Base-by-base conservation (phyloP, 2,888 invertebrate species). In the Drosophila kuntzei region DNA sequence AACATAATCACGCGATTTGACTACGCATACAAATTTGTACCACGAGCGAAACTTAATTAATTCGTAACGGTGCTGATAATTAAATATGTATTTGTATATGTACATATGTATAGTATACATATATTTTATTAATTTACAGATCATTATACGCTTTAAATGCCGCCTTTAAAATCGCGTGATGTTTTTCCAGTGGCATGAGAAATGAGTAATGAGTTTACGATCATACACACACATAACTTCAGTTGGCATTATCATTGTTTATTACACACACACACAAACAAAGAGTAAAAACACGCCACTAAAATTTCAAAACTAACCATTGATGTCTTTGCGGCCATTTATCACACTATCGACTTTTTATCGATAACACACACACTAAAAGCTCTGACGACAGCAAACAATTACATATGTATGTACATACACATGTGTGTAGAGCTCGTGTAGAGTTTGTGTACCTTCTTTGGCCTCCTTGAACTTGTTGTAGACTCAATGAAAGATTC, bases 91-190 rank as follows among this genome's bases (percentile, higher is more conserved):
- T 36, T 37, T 46, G 44, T 27, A 29, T 50, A 39, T 46, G 32
- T 67, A 44, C n/a, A 29, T 34, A 22, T 22, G 4, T 22, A 22
- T n/a, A n/a, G n/a, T n/a, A n/a, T n/a, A n/a, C n/a, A n/a, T n/a
- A n/a, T n/a, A n/a, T n/a, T 46, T 74, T 59, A 65, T 69, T 60
- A 74, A 65, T 60, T 62, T 70, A 46, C 41, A 60, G 60, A 65
- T 62, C 63, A 51, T 53, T 57, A 59, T 64, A 16, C 58, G 39
- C 41, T 71, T 50, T 29, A 36, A 74, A 53, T 53, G 37, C 36
- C 32, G 54, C 36, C 36, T 36, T 37, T 43, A 25, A 62, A 59
- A 88, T 86, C 84, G 83, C 84, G 73, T 84, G 83, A 86, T 84
- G 20, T 87, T 75, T 74, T 76, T 44, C 62, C 59, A 70, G 67